Evolutionary conservation across 1,140 invertebrate genomes (phyloP).

Genomic region (Helicoverpa zea): DNA sequence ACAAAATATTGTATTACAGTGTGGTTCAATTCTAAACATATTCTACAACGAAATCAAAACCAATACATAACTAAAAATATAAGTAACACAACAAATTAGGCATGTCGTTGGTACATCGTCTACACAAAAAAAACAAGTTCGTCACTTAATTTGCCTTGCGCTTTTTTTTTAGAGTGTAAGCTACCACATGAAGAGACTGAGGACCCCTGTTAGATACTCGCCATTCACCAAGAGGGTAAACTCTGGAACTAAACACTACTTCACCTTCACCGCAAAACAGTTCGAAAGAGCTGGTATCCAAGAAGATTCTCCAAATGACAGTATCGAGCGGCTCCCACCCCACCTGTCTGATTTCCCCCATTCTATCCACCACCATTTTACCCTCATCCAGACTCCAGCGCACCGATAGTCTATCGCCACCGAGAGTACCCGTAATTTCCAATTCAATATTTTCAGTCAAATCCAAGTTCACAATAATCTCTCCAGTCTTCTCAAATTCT

Average conservation of each 20-base stretch:
- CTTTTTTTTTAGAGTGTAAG: conserved; percentile 66
- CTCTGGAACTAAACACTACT: conserved; percentile 76
- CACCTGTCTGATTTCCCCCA: conserved; percentile 73
- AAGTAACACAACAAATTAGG: no score
- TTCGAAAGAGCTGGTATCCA: conserved; percentile 80
- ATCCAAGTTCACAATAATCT: conserved; percentile 70
- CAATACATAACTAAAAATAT: no score
- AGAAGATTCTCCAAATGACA: conserved; percentile 69
- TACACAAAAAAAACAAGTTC: not conserved
- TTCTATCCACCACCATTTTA: conserved; percentile 71
- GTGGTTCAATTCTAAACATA: no score
- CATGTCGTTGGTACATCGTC: not conserved
- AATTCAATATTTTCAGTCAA: conserved; percentile 70
- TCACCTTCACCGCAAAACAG: conserved; percentile 83
- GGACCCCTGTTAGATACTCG: conserved; percentile 67
- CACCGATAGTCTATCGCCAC: conserved; percentile 65
- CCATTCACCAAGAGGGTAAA: conserved; percentile 75
- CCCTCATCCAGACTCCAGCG: conserved; percentile 67
- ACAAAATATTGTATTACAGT: no score
- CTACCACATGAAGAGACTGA: conserved; percentile 63
- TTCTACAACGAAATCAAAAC: no score
- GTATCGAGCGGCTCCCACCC: conserved; percentile 70
- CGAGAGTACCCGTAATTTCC: conserved; percentile 65
- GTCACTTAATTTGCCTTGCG: not conserved
- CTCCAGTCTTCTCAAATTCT: conserved; percentile 68